These are phyloP conservation scores for Muscidifurax raptorellus DNA, from an alignment of 1,140 invertebrate genomes.

Conservation along the genomic window DNA sequence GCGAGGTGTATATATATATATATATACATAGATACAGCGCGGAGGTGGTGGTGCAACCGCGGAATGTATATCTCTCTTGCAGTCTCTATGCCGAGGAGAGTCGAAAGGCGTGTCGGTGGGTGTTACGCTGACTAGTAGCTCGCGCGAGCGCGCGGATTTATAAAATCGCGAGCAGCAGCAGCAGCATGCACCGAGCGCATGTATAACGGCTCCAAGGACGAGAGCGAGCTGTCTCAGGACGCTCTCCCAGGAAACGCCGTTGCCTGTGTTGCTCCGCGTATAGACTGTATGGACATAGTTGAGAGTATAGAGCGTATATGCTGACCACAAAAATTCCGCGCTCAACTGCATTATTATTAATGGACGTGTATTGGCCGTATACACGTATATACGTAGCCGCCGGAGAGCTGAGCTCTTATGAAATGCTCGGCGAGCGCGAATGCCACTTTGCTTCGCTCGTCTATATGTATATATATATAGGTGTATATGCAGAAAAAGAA, in stretches of 20 bases:
- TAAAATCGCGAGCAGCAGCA: conserved; percentile 49
- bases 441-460: background rate
- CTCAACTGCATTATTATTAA: conserved; percentile 16
- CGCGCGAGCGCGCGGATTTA: conserved; percentile 10
- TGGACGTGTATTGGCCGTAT: background rate
- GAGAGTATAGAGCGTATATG: background rate
- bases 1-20: background rate
- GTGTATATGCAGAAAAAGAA: too few relatives aligned
- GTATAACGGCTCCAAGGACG: conserved; percentile 69
- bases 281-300: background rate
- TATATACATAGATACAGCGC: conserved; percentile 25
- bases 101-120: conserved; percentile 64
- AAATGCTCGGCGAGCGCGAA: background rate
- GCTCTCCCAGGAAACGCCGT: conserved; percentile 69
- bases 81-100: conserved; percentile 35
- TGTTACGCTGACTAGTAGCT: conserved; percentile 49
- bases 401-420: background rate
- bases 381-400: too few relatives aligned
- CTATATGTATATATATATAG: too few relatives aligned
- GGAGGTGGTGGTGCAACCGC: conserved; percentile 59
- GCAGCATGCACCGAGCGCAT: conserved; percentile 54
- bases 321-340: conserved; percentile 30
- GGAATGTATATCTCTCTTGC: conserved; percentile 51
- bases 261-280: background rate
- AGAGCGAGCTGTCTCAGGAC: conserved; percentile 44